Evolutionary conservation across 2,797 vertebrate species (phyloP).

Genomic region (Micropoecilia bifurca): DNA sequence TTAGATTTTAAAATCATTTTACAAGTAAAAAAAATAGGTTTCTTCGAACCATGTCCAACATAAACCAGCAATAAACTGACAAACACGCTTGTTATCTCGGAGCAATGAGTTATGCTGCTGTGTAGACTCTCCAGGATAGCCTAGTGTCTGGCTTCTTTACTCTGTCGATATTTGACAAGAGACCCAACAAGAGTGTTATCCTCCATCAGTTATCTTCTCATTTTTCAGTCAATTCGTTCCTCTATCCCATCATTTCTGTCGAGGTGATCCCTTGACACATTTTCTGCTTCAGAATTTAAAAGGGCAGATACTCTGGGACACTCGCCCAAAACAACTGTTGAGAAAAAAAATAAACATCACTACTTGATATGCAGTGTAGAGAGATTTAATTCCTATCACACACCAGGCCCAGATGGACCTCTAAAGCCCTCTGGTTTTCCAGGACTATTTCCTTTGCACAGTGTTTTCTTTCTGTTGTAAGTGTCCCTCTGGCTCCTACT

Average conservation of each 20-base stretch:
- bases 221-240: slow-evolving; percentile 32
- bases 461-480: not conserved
- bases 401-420: not conserved
- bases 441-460: slow-evolving; percentile 16
- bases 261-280: slow-evolving; percentile 23
- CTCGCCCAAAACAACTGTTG: slow-evolving; percentile 29
- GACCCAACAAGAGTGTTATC: slow-evolving; percentile 41
- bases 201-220: slow-evolving; percentile 32
- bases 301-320: slow-evolving; percentile 40
- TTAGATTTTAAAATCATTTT: not conserved
- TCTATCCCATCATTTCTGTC: slow-evolving; percentile 33
- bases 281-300: slow-evolving; percentile 31
- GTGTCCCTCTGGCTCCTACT: not conserved
- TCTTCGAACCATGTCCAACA: not conserved
- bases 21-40: not conserved
- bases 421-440: slow-evolving; percentile 21
- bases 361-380: slow-evolving; percentile 1
- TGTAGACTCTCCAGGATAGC: slow-evolving; percentile 45
- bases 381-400: slow-evolving; percentile 44
- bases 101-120: slow-evolving; percentile 48
- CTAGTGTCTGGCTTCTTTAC: slow-evolving; percentile 40
- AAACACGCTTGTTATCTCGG: slow-evolving; percentile 5
- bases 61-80: not conserved
- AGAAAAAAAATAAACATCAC: slow-evolving; percentile 24
- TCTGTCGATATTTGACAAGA: slow-evolving; percentile 59